Evolutionary conservation across 1,140 invertebrate genomes (phyloP), one percentile per base, ranked within the genome.

Genomic region (Eubasilissa regina): DNA sequence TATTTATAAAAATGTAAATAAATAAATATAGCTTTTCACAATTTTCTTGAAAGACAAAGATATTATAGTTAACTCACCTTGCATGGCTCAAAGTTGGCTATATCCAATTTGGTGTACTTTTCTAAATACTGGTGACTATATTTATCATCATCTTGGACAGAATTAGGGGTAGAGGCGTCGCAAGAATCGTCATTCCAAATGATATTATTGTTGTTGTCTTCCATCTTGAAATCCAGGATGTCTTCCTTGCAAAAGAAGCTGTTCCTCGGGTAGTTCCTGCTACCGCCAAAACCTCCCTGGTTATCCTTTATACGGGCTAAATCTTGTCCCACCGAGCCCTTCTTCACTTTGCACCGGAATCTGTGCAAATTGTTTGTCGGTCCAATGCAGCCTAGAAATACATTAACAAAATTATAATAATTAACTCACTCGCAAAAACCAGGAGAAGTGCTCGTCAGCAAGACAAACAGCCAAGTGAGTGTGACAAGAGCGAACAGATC

Each of bases 11-110:
- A n/a, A 51, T 51, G 48, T 51, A 8, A 51, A 8, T 51, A 15
- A 51, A 51, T 13, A 51, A 8, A 4, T 51, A 51, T 51, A 13
- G 48, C 8, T 4, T 15, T 51, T 51, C 48, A 51, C 11, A 51
- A 51, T 51, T 15, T 51, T 51, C 48, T 51, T 8, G 8, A 60
- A 25, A 60, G 56, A 19, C 11, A 60, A 60, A 19, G 21, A 60
- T n/a, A 35, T 35, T 1, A 35, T 35, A 6, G 25, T 1, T n/a
- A 44, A 25, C 15, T 25, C 77, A 81, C 76, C 10, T 56, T 55
- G 60, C 25, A 74, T n/a, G 80, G 80, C 72, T 81, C 66, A 51
- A 81, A 79, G 21, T 75, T 81, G 17, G 21, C 44, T 66, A 78
- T 48, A 43, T 81, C 75, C 10, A 78, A 17, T 66, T 62, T 21